A percentile compares a stretch with the other conserved stretches of the same genome.
phyloP scores from a whole-genome alignment of 2,113 vertebrate genomes.

The Gallinago media region DNA sequence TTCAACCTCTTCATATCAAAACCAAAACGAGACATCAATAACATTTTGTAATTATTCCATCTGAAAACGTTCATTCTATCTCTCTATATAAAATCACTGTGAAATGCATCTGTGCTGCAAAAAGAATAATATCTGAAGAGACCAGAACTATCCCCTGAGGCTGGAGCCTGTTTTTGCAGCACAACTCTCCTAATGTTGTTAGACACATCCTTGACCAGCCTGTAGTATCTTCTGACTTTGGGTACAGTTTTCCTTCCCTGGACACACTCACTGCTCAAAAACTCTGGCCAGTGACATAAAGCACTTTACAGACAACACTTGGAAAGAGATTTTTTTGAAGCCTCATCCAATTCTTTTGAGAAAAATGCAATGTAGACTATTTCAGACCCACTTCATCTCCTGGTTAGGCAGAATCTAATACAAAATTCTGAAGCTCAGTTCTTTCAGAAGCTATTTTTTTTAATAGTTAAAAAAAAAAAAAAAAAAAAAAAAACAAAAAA shows the following conservation, averaged over 20 bases:
- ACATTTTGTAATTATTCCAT: background rate
- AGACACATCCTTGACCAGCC: background rate
- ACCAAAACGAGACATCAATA: background rate
- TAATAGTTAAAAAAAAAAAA: background rate
- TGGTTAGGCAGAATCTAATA: background rate
- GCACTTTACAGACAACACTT: background rate
- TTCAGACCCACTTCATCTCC: background rate
- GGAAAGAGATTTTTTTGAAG: background rate
- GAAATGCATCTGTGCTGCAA: background rate
- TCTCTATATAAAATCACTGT: background rate
- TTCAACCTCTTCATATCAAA: background rate
- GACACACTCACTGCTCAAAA: background rate
- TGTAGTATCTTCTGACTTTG: background rate
- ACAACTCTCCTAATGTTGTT: background rate
- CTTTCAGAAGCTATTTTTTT: background rate
- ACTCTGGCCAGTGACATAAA: background rate
- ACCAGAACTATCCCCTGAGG: background rate
- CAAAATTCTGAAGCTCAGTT: background rate
- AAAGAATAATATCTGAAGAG: background rate
- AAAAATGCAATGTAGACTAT: background rate
- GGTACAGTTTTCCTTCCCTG: background rate
- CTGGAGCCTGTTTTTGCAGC: background rate
- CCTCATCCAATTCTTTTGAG: background rate
- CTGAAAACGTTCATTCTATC: background rate
- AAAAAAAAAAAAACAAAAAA: background rate